Percentiles rank a stretch among this genome's conserved stretches.
phyloP scores from a whole-genome alignment of 2,888 invertebrate species.

The Apodemia duryi region DNA sequence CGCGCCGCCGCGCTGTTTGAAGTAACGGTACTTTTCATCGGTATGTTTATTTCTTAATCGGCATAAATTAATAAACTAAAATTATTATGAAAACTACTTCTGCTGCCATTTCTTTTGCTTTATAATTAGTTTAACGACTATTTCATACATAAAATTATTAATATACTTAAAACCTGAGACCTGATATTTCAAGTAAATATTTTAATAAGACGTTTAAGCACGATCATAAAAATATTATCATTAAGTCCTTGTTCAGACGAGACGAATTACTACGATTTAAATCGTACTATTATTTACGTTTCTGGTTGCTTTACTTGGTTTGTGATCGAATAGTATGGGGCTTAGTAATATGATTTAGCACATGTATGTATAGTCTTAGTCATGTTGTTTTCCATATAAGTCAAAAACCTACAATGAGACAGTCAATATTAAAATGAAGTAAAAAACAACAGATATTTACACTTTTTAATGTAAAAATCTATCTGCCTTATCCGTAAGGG shows the following conservation, averaged over 20 bases:
- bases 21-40: constrained; percentile 55
- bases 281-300: background rate
- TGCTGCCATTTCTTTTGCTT: constrained; percentile 7
- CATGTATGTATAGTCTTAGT: too few relatives aligned
- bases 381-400: too few relatives aligned
- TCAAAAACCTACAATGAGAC: too few relatives aligned
- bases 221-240: background rate
- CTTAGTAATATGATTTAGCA: too few relatives aligned
- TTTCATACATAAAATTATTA: constrained; percentile 8
- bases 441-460: too few relatives aligned
- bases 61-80: constrained; percentile 17
- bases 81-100: constrained; percentile 9
- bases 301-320: background rate
- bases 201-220: constrained; percentile 4
- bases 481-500: too few relatives aligned
- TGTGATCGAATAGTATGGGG: background rate
- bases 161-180: background rate
- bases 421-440: too few relatives aligned
- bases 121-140: constrained; percentile 12
- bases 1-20: constrained; percentile 34
- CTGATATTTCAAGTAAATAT: constrained; percentile 15
- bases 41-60: constrained; percentile 56
- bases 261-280: background rate
- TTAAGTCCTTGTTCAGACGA: background rate
- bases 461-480: too few relatives aligned